These are phyloP conservation scores for Crambe crambe DNA, from an alignment of 37 sponge, comb jelly and placozoan genomes.

Conservation along the genomic window DNA sequence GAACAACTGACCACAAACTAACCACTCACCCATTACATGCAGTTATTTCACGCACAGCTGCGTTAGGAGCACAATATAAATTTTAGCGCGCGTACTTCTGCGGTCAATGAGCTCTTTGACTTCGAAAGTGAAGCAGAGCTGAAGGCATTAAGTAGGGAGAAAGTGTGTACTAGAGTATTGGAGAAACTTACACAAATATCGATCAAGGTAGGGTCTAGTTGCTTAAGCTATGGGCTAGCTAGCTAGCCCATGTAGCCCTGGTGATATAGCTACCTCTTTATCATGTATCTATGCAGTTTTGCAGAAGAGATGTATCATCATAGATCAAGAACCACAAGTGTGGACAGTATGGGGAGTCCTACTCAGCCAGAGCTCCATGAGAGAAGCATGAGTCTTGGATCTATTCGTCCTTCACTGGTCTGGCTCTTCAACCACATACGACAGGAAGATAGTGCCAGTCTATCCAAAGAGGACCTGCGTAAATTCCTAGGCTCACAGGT, in stretches of 20 bases:
- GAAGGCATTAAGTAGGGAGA: too few species aligned
- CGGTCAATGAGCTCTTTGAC: too few species aligned
- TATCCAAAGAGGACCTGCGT: slow-evolving; percentile 62
- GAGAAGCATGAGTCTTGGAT: slow-evolving; percentile 13
- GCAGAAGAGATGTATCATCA: too few species aligned
- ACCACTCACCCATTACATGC: not conserved
- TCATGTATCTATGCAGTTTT: too few species aligned
- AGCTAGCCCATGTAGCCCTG: too few species aligned
- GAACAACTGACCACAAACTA: too few species aligned
- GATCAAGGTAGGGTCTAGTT: too few species aligned
- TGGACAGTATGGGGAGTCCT: not conserved
- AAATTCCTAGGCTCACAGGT: slow-evolving; percentile 21
- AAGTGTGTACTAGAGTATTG: too few species aligned
- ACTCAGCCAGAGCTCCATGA: not conserved
- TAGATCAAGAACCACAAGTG: not conserved
- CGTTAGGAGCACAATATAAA: not conserved
- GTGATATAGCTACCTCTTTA: too few species aligned
- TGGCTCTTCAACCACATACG: slow-evolving; percentile 60
- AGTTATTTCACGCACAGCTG: not conserved
- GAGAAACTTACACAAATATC: too few species aligned
- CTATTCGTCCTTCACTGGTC: slow-evolving; percentile 34
- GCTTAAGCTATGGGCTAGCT: too few species aligned
- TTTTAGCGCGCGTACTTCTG: not conserved
- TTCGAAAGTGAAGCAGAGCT: too few species aligned
- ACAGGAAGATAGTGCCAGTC: slow-evolving; percentile 39